Evolutionary conservation across 1,140 invertebrate genomes (phyloP), one percentile per base, ranked within the genome.

Genomic region (Cherax quadricarinatus): DNA sequence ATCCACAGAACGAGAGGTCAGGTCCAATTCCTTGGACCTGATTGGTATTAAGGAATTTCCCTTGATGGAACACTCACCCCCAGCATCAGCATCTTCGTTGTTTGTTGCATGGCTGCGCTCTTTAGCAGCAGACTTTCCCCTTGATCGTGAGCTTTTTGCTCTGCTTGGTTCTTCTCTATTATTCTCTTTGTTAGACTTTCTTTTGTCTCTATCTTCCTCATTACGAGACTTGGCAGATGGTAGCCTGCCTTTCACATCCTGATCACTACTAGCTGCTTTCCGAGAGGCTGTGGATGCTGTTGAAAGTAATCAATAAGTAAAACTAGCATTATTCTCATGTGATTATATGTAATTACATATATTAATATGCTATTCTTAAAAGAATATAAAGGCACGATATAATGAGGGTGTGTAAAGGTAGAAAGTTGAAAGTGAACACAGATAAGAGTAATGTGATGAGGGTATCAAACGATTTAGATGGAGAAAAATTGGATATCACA

Each of bases 121-220:
- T n/a, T 49, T 48, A 18, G 48, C 48, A 14, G 49, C 48, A 21
- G 80, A 53, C 49, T 82, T 82, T 18, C n/a, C 80, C 51, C 49
- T 82, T 82, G 80, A 82, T 49, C 49, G 9, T 3, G 80, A 82
- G 49, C 49, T 82, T 49, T 82, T 82, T 3, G 16, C 80, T 53
- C 49, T 82, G 10, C 51, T 82, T 41, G 6, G 41, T n/a, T 82
- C 51, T 18, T 82, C 80, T 53, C 41, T 82, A 18, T 49, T 24
- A 51, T 49, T 82, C 16, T n/a, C n/a, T 48, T 53, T 82, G 49
- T 53, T 82, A 12, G 21, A 18, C 14, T 53, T 48, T n/a, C 51
- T 53, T 5, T 48, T 53, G 14, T 82, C 80, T 53, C 53, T 57
- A 14, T 79, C 73, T 78, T 9, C 21, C 79, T 49, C 51, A 82